These are phyloP conservation scores for Cheilosia variabilis DNA, from an alignment of 2,888 invertebrate genomes.

Conservation along the genomic window DNA sequence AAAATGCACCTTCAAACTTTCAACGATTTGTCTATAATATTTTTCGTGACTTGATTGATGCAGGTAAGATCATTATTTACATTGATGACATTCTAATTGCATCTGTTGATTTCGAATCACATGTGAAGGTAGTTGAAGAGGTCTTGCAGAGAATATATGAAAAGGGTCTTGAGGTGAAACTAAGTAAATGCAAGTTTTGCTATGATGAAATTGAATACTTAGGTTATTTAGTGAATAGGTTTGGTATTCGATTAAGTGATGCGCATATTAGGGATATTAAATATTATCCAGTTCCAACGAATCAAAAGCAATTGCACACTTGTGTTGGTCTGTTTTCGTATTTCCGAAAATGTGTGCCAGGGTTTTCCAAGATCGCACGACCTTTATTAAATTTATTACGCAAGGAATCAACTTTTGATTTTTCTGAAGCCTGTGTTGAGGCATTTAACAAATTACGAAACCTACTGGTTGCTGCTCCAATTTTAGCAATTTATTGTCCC, in stretches of 20 bases:
- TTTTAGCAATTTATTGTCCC: constrained; percentile 78
- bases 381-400: constrained; percentile 17
- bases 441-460: constrained; percentile 14
- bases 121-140: constrained; percentile 17
- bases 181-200: constrained; percentile 12
- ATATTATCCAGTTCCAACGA: constrained; percentile 52
- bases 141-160: constrained; percentile 35
- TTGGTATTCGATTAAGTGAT: constrained; percentile 31
- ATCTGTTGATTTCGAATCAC: constrained; percentile 26
- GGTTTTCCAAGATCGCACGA: constrained; percentile 14
- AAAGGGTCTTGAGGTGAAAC: constrained; percentile 20
- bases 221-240: constrained; percentile 34
- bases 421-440: constrained; percentile 43
- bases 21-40: constrained; percentile 19
- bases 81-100: constrained; percentile 62
- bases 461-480: constrained; percentile 42
- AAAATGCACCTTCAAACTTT: constrained; percentile 11
- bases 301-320: constrained; percentile 18
- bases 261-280: constrained; percentile 35
- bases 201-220: constrained; percentile 46
- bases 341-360: constrained; percentile 59
- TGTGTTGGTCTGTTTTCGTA: constrained; percentile 66
- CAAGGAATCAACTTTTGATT: constrained; percentile 15
- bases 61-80: constrained; percentile 49
- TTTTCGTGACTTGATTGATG: constrained; percentile 26